phyloP scores from a whole-genome alignment of 2,888 invertebrate genomes.

The Odontocolon sp. region DNA sequence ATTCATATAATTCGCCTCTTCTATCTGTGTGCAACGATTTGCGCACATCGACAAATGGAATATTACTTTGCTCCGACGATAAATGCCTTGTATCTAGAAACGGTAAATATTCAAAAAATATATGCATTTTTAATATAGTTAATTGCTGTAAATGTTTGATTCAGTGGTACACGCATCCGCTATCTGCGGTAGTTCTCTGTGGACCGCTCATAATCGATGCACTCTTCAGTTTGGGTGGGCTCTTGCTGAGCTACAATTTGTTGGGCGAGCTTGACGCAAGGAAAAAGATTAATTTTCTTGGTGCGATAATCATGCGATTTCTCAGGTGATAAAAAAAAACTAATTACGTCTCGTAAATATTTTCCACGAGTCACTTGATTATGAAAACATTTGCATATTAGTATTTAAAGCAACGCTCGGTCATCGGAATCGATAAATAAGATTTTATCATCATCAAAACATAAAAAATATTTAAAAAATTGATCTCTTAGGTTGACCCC shows the following conservation, averaged over 20 bases:
- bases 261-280: conserved; percentile 66
- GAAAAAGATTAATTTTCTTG: conserved; percentile 65
- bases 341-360: too few species aligned
- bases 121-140: not conserved
- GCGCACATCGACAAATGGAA: conserved; percentile 69
- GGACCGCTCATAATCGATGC: conserved; percentile 68
- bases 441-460: too few species aligned
- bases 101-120: conserved; percentile 55
- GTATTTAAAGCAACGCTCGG: too few species aligned
- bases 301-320: conserved; percentile 65
- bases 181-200: conserved; percentile 62
- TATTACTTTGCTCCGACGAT: conserved; percentile 62
- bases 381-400: too few species aligned
- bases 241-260: conserved; percentile 67
- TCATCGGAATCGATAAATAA: too few species aligned
- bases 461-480: not conserved
- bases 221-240: conserved; percentile 70
- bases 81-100: conserved; percentile 65
- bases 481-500: conserved; percentile 69
- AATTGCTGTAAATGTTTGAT: conserved; percentile 4
- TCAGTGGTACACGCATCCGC: conserved; percentile 51
- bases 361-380: too few species aligned
- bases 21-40: conserved; percentile 61
- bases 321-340: conserved; percentile 62
- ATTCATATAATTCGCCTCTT: conserved; percentile 69